Evolutionary conservation across 1,140 invertebrate species (phyloP).

Genomic region (Camponotus vicinus): DNA sequence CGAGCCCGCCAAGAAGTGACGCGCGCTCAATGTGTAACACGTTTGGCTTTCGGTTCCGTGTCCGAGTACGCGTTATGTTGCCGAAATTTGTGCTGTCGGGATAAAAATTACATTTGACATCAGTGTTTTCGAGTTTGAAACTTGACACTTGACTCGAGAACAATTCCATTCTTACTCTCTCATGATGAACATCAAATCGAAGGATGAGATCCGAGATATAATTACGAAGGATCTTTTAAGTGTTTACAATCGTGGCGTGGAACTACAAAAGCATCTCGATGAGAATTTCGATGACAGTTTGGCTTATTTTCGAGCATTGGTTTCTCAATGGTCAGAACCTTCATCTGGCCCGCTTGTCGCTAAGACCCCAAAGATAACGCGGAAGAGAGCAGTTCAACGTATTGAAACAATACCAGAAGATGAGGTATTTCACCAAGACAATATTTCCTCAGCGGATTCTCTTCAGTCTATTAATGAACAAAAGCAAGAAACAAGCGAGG

Average conservation of each 20-base stretch:
- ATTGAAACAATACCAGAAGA: conserved; percentile 83
- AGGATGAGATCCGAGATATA: conserved; percentile 44
- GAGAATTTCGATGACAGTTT: conserved; percentile 48
- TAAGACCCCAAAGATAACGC: conserved; percentile 81
- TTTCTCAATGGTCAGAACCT: conserved; percentile 71
- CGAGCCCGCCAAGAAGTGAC: conserved; percentile 13
- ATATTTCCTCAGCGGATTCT: not conserved
- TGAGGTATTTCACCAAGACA: conserved; percentile 58
- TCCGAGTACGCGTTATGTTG: not conserved
- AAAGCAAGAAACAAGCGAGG: not conserved
- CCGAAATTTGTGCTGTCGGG: not conserved
- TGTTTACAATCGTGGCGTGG: conserved; percentile 49
- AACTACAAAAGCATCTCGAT: conserved; percentile 58
- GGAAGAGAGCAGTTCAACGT: conserved; percentile 70
- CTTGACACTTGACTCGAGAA: not conserved
- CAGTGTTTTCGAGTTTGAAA: not conserved
- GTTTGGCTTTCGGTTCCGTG: not conserved
- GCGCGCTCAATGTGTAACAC: not conserved
- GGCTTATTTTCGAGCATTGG: conserved; percentile 61
- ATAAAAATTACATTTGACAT: not conserved
- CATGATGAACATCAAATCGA: conserved; percentile 61
- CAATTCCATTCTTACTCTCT: not conserved
- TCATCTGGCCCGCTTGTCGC: conserved; percentile 74
- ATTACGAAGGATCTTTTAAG: conserved; percentile 48
- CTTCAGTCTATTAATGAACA: conserved; percentile 7